Percentiles rank a stretch among this genome's conserved stretches.
These are phyloP conservation scores for Elachura formosa DNA, from an alignment of 2,113 vertebrate genomes.

Conservation along the genomic window DNA sequence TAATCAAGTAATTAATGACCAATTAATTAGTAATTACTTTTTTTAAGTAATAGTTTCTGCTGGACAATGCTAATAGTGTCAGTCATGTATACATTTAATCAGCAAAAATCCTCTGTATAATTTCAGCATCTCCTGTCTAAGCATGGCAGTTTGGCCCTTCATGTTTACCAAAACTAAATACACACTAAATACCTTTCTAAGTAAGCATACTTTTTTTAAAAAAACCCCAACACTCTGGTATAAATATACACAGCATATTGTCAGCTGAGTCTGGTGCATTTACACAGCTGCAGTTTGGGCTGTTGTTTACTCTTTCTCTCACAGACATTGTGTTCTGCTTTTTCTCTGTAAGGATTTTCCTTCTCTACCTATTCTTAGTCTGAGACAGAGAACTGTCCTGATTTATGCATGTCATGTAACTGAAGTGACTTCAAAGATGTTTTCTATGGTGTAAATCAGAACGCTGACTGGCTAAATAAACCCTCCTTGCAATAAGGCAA, in stretches of 20 bases:
- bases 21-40: no score
- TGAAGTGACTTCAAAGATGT: background rate
- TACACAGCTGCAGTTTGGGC: slow-evolving; percentile 1
- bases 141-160: background rate
- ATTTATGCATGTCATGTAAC: background rate
- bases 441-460: background rate
- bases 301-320: background rate
- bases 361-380: background rate
- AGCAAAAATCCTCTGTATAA: background rate
- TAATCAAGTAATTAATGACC: no score
- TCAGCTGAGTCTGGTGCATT: background rate
- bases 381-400: background rate
- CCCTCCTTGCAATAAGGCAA: background rate
- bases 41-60: background rate
- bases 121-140: background rate
- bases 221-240: background rate
- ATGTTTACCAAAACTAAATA: background rate
- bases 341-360: slow-evolving; percentile 12
- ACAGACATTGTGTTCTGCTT: background rate
- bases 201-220: background rate
- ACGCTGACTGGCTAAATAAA: background rate
- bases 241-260: background rate
- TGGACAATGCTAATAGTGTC: background rate
- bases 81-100: background rate
- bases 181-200: background rate